A percentile compares a stretch with the other conserved stretches of the same genome.
phyloP scores from a whole-genome alignment of 2,797 vertebrate genomes.

The Nasua narica region DNA sequence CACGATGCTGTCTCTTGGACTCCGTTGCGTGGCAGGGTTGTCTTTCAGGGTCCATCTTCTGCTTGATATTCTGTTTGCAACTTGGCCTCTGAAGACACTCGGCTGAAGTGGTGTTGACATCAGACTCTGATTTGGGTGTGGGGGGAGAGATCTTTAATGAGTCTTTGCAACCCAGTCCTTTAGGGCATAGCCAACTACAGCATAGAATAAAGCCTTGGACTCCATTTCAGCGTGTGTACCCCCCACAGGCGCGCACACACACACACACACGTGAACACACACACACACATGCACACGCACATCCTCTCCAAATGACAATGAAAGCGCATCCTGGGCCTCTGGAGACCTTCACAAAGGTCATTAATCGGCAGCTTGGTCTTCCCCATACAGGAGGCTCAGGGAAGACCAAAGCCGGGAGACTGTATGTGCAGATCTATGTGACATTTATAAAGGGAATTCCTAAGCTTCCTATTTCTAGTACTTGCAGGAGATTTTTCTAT shows the following conservation, averaged over 20 bases:
- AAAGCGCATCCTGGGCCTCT: conserved; percentile 21
- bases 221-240: background rate
- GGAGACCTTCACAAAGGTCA: background rate
- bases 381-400: background rate
- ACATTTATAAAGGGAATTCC: background rate
- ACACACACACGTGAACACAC: no score
- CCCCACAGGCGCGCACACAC: background rate
- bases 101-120: background rate
- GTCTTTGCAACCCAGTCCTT: background rate
- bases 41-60: background rate
- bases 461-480: background rate
- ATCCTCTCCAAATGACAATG: background rate
- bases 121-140: background rate
- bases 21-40: background rate
- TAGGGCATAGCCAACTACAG: background rate
- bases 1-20: no score
- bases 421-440: background rate
- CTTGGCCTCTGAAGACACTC: background rate
- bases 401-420: background rate
- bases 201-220: background rate
- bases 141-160: background rate
- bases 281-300: background rate
- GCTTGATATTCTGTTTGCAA: background rate
- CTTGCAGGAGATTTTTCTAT: background rate
- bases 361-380: background rate